Evolutionary conservation across 2,113 vertebrate genomes (phyloP), one percentile per base, ranked within the genome.

Genomic region (Protobothrops flavoviridis): DNA sequence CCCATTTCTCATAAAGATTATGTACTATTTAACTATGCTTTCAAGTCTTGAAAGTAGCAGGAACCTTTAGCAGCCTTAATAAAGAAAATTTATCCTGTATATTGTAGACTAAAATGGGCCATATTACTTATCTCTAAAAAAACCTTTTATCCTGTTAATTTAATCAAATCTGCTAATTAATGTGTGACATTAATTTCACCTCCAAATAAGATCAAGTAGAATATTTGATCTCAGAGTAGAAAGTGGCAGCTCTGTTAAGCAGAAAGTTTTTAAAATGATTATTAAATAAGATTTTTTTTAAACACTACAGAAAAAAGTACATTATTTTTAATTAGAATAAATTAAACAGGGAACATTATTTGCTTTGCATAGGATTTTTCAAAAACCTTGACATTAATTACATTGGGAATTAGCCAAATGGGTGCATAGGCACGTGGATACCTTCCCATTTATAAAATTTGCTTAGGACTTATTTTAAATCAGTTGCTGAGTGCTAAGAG

Each of bases 101-200:
- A 96, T 94, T 95, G 90, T 95, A 94, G 94, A 69, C 93, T 94
- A 52, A 96, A 98, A 95, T 97, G 94, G 98, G 97, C 97, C 97
- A 97, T 69, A 88, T 93, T 96, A 95, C 93, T 96, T 97, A 97
- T 95, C 96, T 95, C 94, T 92, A 94, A 95, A 94, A 57, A 94
- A 92, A 39, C 93, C 45, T 89, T 45, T 94, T 95, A 93, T 95
- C 96, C 94, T 92, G 96, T 96, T 95, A 95, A 96, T 96, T 97
- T 97, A 97, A 97, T 97, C 94, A 96, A 94, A 97, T 95, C 93
- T 95, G 92, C 96, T 98, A 98, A 98, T 98, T 97, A 97, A 93
- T 74, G 55, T 94, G 93, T 96, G 95, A 97, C 97, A 96, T 61
- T 97, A 96, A 95, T 95, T 95, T 97, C 95, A 91, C 97, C 97